Base-by-base conservation (phyloP, 2,797 vertebrate genomes). In the Sebastolobus altivelis region DNA sequence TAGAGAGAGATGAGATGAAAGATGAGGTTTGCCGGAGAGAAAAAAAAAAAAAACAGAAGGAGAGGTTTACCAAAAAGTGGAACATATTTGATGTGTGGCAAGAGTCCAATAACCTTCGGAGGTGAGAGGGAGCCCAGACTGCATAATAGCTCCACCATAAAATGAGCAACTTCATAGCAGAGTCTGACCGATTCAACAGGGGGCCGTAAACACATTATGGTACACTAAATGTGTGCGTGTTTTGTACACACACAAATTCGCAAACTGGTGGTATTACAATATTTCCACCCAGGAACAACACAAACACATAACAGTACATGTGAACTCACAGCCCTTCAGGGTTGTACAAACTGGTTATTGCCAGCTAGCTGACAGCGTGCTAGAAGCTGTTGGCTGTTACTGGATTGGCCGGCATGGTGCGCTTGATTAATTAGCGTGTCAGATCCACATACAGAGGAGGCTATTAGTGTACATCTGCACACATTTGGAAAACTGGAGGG, bases 381-480 rank as follows among this genome's bases (percentile, higher is more conserved):
- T 80, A 79, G 65, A 87, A 89, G 82, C 91, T 80, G 86, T 80
- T 82, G 86, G 90, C 85, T 35, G 71, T 78, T 74, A 65, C 63
- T 29, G 74, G 78, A 85, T 79, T 80, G 88, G 88, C 88, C 83
- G 49, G 75, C 77, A 27, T 68, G 79, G 77, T 65, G 82, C 33
- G 79, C 61, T 80, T 93, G 92, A 95, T 92, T 90, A 91, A 95
- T 94, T 86, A 83, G 70, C 7, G 31, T 89, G 91, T 93, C 91
- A n/a, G 8, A 88, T 92, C 77, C 33, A 63, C 75, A 89, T 83
- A 85, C 81, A 91, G 87, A 85, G 84, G 77, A 88, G 88, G 83
- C 85, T 69, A 88, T 91, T 90, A 87, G 86, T 82, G 88, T 85
- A 91, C 89, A 86, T 92, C 86, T 90, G 88, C 80, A 91, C 92